phyloP scores from a whole-genome alignment of 2,113 vertebrate genomes.

The Clupea harengus region DNA sequence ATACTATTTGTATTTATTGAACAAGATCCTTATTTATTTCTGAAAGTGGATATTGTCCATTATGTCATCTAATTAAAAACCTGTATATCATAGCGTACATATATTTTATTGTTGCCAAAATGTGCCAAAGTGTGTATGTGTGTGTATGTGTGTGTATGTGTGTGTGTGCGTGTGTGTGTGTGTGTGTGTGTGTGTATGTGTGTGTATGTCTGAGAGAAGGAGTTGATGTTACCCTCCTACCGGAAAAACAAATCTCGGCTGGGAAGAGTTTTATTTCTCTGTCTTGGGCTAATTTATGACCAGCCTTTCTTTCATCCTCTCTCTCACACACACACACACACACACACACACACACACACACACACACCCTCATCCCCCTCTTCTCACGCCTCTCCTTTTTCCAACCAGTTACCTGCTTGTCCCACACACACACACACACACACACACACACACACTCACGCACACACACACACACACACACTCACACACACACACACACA shows the following conservation, averaged over 20 bases:
- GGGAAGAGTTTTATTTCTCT: conserved; percentile 71
- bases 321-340: no score
- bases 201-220: conserved; percentile 10
- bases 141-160: no score
- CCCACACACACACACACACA: no score
- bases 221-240: conserved; percentile 54
- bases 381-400: no score
- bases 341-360: no score
- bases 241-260: conserved; percentile 55
- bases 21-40: conserved; percentile 73
- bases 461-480: no score
- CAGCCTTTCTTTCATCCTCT: conserved; percentile 56
- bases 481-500: no score
- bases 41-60: conserved; percentile 34
- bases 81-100: conserved; percentile 24
- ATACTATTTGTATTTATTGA: conserved; percentile 74
- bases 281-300: conserved; percentile 73
- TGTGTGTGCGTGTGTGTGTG: background rate
- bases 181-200: background rate
- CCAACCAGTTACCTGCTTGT: no score
- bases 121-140: background rate
- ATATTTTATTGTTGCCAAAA: conserved; percentile 18
- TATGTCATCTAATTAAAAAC: conserved; percentile 49
- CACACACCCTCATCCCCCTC: no score
- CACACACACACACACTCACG: no score